Percentiles rank a stretch among this genome's conserved stretches.
Evolutionary conservation across 1,140 invertebrate genomes (phyloP).

Genomic region (Drosophila leontia): DNA sequence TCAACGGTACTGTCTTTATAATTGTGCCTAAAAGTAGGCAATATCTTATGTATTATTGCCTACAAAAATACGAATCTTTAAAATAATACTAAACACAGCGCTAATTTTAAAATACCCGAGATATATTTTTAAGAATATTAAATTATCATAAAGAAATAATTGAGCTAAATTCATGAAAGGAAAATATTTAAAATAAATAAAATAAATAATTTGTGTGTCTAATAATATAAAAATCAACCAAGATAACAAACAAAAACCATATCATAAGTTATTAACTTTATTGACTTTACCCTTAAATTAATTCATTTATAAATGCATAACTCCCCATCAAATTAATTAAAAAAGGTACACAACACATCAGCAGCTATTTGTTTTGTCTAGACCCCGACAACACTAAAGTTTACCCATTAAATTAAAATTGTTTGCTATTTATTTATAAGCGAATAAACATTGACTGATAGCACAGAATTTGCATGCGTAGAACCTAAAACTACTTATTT

Average conservation of each 20-base stretch:
- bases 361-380: neutral
- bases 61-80: too few species aligned
- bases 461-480: slow-evolving; percentile 19
- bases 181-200: neutral
- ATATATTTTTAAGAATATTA: too few species aligned
- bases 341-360: neutral
- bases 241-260: neutral
- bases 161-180: too few species aligned
- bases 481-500: slow-evolving; percentile 5
- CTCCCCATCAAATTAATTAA: neutral
- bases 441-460: slow-evolving; percentile 20
- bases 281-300: neutral
- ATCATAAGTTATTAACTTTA: accelerated
- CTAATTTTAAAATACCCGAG: neutral
- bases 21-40: neutral
- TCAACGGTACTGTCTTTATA: neutral
- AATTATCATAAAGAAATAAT: neutral
- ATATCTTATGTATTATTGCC: neutral
- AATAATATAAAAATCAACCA: too few species aligned
- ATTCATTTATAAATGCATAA: neutral
- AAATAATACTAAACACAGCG: neutral
- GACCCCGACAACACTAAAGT: neutral
- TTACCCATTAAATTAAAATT: slow-evolving; percentile 20
- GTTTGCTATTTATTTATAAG: slow-evolving; percentile 26
- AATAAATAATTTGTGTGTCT: neutral